phyloP scores from a whole-genome alignment of 2,888 invertebrate species.

The Phalera bucephala region DNA sequence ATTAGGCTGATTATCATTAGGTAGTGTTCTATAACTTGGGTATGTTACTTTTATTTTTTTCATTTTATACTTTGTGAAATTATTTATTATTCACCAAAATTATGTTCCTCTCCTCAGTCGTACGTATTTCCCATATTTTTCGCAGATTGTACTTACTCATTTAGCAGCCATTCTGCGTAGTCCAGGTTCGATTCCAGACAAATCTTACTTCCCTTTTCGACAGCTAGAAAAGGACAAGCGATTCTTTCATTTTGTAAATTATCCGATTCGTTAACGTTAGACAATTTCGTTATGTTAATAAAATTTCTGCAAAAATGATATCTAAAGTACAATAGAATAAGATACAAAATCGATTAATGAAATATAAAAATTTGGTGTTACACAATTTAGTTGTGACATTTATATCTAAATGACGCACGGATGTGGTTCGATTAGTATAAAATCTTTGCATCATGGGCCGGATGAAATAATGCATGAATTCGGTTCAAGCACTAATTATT shows the following conservation, averaged over 20 bases:
- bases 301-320: constrained; percentile 28
- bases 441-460: constrained; percentile 67
- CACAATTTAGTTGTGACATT: constrained; percentile 38
- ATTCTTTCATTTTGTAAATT: constrained; percentile 11
- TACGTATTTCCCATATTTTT: neutral
- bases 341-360: constrained; percentile 38
- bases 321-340: constrained; percentile 35
- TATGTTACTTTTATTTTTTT: constrained; percentile 3
- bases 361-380: constrained; percentile 59
- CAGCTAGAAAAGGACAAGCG: constrained; percentile 22
- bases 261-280: constrained; percentile 4
- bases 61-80: neutral
- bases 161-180: neutral
- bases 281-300: constrained; percentile 23
- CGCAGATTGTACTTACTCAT: neutral
- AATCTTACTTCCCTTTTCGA: constrained; percentile 29
- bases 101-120: neutral
- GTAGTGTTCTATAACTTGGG: constrained; percentile 25
- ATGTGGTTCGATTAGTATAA: constrained; percentile 55
- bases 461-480: constrained; percentile 63
- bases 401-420: constrained; percentile 53
- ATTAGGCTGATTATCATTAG: constrained; percentile 29
- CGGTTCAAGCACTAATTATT: constrained; percentile 49
- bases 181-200: constrained; percentile 7
- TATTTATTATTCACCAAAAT: constrained; percentile 1